These are phyloP conservation scores for Lapara coniferarum DNA, from an alignment of 2,888 invertebrate genomes.

Conservation along the genomic window DNA sequence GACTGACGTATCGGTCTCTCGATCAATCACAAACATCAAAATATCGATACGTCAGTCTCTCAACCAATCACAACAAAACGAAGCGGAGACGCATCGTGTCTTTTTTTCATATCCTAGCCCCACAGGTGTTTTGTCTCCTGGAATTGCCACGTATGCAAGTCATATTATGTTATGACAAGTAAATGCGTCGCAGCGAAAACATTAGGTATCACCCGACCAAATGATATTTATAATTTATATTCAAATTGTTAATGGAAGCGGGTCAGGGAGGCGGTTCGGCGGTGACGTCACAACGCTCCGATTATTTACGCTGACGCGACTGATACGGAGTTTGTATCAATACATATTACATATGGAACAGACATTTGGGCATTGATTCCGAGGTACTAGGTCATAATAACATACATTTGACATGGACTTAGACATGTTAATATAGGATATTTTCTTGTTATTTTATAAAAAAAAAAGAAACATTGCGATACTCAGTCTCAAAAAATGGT, in stretches of 20 bases:
- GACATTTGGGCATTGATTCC: constrained; percentile 4
- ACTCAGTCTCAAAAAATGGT: too few relatives aligned
- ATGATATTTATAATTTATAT: background rate
- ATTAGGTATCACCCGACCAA: background rate
- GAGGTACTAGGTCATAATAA: background rate
- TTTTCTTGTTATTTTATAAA: background rate
- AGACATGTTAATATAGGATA: background rate
- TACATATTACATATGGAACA: background rate
- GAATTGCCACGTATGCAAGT: background rate
- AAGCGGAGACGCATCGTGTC: too few relatives aligned
- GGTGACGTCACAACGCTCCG: background rate
- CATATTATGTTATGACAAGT: background rate
- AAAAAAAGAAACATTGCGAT: background rate
- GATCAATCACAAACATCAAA: too few relatives aligned
- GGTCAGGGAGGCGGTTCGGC: background rate
- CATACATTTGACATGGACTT: background rate
- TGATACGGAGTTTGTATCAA: background rate
- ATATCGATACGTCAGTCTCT: too few relatives aligned
- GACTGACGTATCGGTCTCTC: too few relatives aligned
- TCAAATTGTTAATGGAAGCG: background rate
- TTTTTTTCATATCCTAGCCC: too few relatives aligned
- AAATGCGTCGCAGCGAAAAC: background rate
- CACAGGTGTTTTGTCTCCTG: too few relatives aligned
- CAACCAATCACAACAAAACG: too few relatives aligned
- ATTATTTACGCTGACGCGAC: background rate